Evolutionary conservation across 2,113 vertebrate species (phyloP), one percentile per base, ranked within the genome.

Genomic region (Anolis carolinensis): DNA sequence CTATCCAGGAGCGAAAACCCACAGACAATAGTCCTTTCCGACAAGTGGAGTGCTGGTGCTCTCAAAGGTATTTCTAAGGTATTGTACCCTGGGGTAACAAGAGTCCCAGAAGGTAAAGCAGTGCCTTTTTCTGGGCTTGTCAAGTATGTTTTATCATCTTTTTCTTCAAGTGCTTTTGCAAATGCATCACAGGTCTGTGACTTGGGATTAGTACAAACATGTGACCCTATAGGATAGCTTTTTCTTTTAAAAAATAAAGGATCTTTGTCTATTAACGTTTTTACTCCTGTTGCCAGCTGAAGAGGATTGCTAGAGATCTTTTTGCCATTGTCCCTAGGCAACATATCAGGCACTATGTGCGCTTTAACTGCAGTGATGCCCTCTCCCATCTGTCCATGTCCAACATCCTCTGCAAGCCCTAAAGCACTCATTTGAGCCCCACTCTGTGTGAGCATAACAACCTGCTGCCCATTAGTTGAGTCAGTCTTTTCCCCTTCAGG

Each of bases 371-470:
- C 72, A 1, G 0, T 1, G 30, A 11, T 0, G 32, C 10, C 27
- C 7, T 87, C 79, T 1, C 0, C 48, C n/a, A 30, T 62, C 73
- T 74, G 0, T 7, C 39, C 5, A 55, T 70, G 16, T 6, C 10
- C 52, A 0, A 77, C 0, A 0, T 1, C 1, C 0, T 0, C 14
- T 34, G 0, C 48, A 1, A 81, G 59, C 63, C 65, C 71, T 1
- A 1, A 0, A 1, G 0, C 36, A 1, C 0, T 2, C 68, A n/a
- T 0, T 25, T 62, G 0, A 9, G 5, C 0, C 2, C 3, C 0
- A 1, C 16, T 0, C n/a, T 21, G 48, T 0, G 7, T 50, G 1
- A 4, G 1, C 0, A 5, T 8, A 39, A 1, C 5, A 27, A 1
- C 48, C 25, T n/a, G 30, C 86, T 0, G 70, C 0, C 30, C 32